These are phyloP conservation scores for Decapterus maruadsi DNA, from an alignment of 2,797 vertebrate species.

Conservation along the genomic window DNA sequence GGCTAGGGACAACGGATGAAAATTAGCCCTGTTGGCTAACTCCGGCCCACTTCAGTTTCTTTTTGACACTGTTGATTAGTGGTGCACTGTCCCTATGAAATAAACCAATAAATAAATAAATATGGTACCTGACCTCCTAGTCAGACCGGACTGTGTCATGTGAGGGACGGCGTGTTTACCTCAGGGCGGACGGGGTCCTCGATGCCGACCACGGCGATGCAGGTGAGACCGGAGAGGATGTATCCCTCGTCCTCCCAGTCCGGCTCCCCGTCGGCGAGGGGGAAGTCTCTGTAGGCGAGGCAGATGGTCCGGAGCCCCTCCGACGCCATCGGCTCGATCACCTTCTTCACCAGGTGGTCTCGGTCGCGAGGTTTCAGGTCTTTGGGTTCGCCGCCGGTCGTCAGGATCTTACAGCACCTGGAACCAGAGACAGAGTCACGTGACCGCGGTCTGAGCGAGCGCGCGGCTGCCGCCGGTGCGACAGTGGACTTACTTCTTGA, in stretches of 20 bases:
- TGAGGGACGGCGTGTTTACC: conserved; percentile 75
- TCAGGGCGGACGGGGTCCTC: conserved; percentile 97
- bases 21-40: too few species aligned
- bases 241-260: conserved; percentile 94
- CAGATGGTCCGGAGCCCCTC: conserved; percentile 98
- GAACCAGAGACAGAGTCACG: conserved; percentile 13
- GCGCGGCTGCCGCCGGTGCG: not conserved
- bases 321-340: conserved; percentile 97
- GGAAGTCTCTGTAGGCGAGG: conserved; percentile 94
- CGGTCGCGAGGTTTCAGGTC: conserved; percentile 90
- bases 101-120: too few species aligned
- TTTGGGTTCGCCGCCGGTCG: conserved; percentile 84
- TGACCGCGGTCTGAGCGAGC: not conserved
- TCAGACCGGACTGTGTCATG: too few species aligned
- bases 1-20: too few species aligned
- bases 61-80: too few species aligned
- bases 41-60: too few species aligned
- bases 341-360: conserved; percentile 92
- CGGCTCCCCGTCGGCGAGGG: conserved; percentile 88
- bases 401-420: conserved; percentile 93
- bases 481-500: conserved; percentile 91
- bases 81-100: too few species aligned
- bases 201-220: conserved; percentile 95
- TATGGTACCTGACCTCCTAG: too few species aligned
- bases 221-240: conserved; percentile 92